Evolutionary conservation across 2,113 vertebrate genomes (phyloP), one percentile per base, ranked within the genome.

Genomic region (Haplotaxodon microlepis): DNA sequence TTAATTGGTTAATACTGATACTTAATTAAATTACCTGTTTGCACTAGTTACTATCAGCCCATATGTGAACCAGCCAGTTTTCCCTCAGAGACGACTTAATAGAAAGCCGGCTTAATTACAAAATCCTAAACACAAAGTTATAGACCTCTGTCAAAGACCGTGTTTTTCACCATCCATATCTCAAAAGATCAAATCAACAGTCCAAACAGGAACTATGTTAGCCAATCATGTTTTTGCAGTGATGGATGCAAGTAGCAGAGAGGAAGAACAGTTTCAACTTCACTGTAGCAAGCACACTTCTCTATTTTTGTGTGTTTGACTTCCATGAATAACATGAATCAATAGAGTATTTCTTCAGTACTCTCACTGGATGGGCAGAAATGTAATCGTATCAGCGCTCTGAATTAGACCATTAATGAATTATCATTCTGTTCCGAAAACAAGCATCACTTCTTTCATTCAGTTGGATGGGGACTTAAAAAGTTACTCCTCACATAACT

Each of bases 101-200:
- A 29, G 42, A 0, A 0, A 76, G 2, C 6, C 0, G 24, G 27
- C 14, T 27, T 19, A 12, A 3, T 29, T 2, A 76, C 16, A 31
- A 19, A 31, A 76, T 76, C 71, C 42, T 50, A 76, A 76, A 76
- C 16, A 24, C 13, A 76, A 76, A 76, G 24, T 11, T 50, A 50
- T 12, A 50, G 42, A 76, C 24, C 5, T 47, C 14, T 29, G 71
- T 29, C 24, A 76, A 47, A 76, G 40, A 5, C 24, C 4, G 4
- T 19, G 9, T 0, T 50, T 47, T 76, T 31, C 71, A 9, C 24
- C 24, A 76, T 50, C 42, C 9, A 29, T 19, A 76, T 19, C 71
- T 76, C 24, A 0, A 50, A 76, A 76, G 24, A 76, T 50, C 16
- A 19, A 76, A 50, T 50, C 71, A 50, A 50, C 16, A 76, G 24